These are phyloP conservation scores for Solenodon paradoxus DNA, from an alignment of 2,113 vertebrate genomes.

Conservation along the genomic window DNA sequence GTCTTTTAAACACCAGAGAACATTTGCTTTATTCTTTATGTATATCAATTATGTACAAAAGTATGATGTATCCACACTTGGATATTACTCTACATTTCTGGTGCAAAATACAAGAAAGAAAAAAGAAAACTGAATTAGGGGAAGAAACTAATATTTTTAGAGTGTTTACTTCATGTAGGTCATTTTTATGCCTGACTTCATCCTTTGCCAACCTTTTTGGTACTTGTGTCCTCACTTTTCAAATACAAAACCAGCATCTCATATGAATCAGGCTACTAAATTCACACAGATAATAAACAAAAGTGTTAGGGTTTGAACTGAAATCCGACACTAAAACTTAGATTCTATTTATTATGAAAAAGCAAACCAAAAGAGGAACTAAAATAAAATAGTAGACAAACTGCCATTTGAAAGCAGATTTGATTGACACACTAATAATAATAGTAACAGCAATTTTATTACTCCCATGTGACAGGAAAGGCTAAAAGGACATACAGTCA, in stretches of 20 bases:
- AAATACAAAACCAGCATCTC: neutral
- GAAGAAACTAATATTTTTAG: neutral
- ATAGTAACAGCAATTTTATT: neutral
- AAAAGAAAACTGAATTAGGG: neutral
- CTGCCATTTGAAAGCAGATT: neutral
- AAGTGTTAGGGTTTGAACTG: neutral
- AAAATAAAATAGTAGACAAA: neutral
- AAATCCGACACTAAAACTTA: conserved; percentile 12
- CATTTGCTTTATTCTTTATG: conserved; percentile 2
- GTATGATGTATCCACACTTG: neutral
- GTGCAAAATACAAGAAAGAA: neutral
- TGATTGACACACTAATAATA: neutral
- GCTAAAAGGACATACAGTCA: neutral
- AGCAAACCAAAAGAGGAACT: neutral
- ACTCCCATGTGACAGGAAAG: neutral
- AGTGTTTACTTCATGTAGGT: neutral
- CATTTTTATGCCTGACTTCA: neutral
- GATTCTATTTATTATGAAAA: neutral
- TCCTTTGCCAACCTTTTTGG: neutral
- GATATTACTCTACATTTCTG: conserved; percentile 8
- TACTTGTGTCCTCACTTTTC: neutral
- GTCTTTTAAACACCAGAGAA: conserved; percentile 12
- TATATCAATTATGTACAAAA: neutral
- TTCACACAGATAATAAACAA: neutral
- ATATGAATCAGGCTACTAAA: neutral